Conservation (phyloP, 1,140 invertebrate genomes). For the Aphaenogaster rudis region DNA sequence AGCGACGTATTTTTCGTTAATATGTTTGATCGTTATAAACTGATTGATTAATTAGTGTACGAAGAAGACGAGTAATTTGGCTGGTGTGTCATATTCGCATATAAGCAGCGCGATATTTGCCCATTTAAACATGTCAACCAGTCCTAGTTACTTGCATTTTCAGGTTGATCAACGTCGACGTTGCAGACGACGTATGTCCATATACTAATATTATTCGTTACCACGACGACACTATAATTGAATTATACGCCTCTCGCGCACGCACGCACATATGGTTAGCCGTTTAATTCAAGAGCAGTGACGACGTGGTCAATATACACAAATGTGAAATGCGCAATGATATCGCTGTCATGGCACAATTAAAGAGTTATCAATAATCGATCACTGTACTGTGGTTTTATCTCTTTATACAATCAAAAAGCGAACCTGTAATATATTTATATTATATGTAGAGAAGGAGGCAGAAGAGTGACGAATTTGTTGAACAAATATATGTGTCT, state of each 20-base stretch:
- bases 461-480: neutral
- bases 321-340: conserved; percentile 42
- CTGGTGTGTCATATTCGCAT: conserved; percentile 15
- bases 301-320: conserved; percentile 44
- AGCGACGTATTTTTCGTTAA: neutral
- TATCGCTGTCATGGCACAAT: conserved; percentile 18
- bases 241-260: conserved; percentile 41
- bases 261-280: neutral
- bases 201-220: conserved; percentile 62
- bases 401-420: conserved; percentile 14
- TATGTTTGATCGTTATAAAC: neutral
- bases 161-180: conserved; percentile 60
- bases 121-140: conserved; percentile 36
- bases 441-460: neutral
- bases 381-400: conserved; percentile 25
- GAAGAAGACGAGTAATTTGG: conserved; percentile 26
- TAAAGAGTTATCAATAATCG: conserved; percentile 48
- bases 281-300: conserved; percentile 44
- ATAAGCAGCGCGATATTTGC: conserved; percentile 21
- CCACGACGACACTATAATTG: conserved; percentile 66
- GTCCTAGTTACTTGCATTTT: conserved; percentile 41
- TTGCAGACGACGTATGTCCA: conserved; percentile 68
- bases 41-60: conserved; percentile 12
- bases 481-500: neutral
- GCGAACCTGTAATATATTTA: neutral